These are phyloP conservation scores for Zeugodacus cucurbitae DNA, from an alignment of 1,140 invertebrate genomes.

Conservation along the genomic window DNA sequence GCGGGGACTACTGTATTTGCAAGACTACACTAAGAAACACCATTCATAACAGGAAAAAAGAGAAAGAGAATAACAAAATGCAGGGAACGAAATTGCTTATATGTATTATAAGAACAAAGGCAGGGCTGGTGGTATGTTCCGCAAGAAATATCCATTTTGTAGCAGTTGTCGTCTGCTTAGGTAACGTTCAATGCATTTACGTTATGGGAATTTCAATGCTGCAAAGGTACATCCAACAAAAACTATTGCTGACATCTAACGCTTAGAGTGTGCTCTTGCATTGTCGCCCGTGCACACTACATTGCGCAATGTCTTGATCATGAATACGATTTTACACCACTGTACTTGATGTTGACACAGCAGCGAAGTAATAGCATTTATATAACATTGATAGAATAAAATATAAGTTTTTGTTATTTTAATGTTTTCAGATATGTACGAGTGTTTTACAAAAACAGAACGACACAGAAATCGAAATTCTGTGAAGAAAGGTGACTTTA, in stretches of 20 bases:
- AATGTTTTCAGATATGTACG: background rate
- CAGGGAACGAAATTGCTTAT: background rate
- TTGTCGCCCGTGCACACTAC: background rate
- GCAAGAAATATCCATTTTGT: background rate
- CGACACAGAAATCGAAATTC: too few relatives aligned
- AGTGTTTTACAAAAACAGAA: too few relatives aligned
- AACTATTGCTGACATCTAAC: background rate
- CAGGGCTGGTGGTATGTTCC: background rate
- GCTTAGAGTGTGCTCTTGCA: background rate
- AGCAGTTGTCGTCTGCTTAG: background rate
- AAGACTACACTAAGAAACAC: background rate
- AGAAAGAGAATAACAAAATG: background rate
- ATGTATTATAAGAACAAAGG: background rate
- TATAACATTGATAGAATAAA: background rate
- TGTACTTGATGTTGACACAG: background rate
- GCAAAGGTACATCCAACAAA: background rate
- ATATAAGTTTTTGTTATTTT: background rate
- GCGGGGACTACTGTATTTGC: too few relatives aligned
- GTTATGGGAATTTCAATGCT: conserved; percentile 8
- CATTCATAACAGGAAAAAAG: background rate
- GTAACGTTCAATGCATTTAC: conserved; percentile 18
- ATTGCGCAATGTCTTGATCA: background rate
- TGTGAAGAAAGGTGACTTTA: too few relatives aligned
- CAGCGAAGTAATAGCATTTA: conserved; percentile 8
- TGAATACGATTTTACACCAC: background rate